Evolutionary conservation across 2,888 invertebrate species (phyloP).

Genomic region (Aphelenchoides bicaudatus): DNA sequence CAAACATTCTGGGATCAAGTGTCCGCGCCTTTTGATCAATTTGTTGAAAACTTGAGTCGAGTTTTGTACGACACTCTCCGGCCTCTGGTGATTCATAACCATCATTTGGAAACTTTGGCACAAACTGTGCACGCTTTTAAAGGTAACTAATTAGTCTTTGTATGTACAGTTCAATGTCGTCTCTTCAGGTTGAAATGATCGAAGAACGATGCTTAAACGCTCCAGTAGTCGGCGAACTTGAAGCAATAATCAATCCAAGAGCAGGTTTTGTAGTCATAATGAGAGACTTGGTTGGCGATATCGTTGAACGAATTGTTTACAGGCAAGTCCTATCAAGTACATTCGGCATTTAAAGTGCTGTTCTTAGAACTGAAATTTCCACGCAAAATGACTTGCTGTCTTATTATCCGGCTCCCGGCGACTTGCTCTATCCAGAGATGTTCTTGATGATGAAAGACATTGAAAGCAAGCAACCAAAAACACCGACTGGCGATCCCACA

Average conservation of each 20-base stretch:
- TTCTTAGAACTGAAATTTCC: conserved; percentile 68
- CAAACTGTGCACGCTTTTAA: conserved; percentile 89
- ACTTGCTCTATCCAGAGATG: conserved; percentile 95
- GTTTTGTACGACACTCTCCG: conserved; percentile 79
- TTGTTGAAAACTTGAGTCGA: conserved; percentile 49
- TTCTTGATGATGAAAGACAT: conserved; percentile 86
- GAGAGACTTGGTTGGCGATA: conserved; percentile 68
- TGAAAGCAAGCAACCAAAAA: conserved; percentile 34
- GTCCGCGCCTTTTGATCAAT: conserved; percentile 43
- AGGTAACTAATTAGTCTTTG: conserved; percentile 68
- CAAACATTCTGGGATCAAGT: conserved; percentile 29
- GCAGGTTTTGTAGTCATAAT: conserved; percentile 58
- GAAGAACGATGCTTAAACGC: conserved; percentile 53
- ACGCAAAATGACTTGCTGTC: conserved; percentile 81
- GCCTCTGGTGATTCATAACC: conserved; percentile 89
- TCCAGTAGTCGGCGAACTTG: conserved; percentile 9
- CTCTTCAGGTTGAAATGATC: conserved; percentile 66
- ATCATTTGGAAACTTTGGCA: conserved; percentile 91
- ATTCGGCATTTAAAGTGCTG: neutral
- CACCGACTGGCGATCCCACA: neutral
- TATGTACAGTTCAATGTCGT: neutral
- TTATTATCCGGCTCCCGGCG: conserved; percentile 80
- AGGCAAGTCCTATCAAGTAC: conserved; percentile 63
- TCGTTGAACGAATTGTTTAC: conserved; percentile 91
- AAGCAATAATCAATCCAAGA: conserved; percentile 43